These are phyloP conservation scores for Anaspis maculata DNA, from an alignment of 2,888 invertebrate species.

Conservation along the genomic window DNA sequence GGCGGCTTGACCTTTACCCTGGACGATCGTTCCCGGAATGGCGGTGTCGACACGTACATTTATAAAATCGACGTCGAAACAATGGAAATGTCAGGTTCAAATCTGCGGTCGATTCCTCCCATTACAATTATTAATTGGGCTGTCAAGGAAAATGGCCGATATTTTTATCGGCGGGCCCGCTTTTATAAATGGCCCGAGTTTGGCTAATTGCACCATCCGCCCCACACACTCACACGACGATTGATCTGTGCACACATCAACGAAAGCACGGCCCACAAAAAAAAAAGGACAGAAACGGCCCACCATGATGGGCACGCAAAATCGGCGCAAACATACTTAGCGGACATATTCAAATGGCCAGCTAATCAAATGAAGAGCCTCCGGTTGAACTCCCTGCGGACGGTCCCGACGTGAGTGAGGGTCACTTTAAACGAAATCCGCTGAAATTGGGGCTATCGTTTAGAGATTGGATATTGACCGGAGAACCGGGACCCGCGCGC, in stretches of 20 bases:
- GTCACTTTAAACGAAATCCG: constrained; percentile 35
- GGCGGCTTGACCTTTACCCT: too few species aligned
- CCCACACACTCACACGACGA: too few species aligned
- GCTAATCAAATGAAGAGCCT: constrained; percentile 20
- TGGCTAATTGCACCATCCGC: too few species aligned
- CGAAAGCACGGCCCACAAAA: too few species aligned
- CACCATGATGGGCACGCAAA: too few species aligned
- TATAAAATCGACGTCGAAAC: constrained; percentile 20
- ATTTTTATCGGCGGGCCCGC: too few species aligned
- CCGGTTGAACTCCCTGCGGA: constrained; percentile 15
- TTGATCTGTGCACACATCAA: too few species aligned
- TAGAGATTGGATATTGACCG: constrained; percentile 36
- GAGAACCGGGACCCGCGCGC: constrained; percentile 31
- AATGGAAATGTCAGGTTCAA: constrained; percentile 18
- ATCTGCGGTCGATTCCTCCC: constrained; percentile 18
- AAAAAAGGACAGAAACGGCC: too few species aligned
- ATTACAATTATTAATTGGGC: constrained; percentile 21
- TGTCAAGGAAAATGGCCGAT: constrained; percentile 15
- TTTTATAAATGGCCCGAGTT: too few species aligned
- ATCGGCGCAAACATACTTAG: too few species aligned
- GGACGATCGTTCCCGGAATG: too few species aligned
- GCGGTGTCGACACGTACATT: constrained; percentile 19
- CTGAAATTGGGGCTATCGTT: constrained; percentile 34
- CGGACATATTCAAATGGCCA: constrained; percentile 14
- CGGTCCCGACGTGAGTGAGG: constrained; percentile 25